Conservation (phyloP, 2,888 invertebrate species). For the Amblyjoppa proteus region DNA sequence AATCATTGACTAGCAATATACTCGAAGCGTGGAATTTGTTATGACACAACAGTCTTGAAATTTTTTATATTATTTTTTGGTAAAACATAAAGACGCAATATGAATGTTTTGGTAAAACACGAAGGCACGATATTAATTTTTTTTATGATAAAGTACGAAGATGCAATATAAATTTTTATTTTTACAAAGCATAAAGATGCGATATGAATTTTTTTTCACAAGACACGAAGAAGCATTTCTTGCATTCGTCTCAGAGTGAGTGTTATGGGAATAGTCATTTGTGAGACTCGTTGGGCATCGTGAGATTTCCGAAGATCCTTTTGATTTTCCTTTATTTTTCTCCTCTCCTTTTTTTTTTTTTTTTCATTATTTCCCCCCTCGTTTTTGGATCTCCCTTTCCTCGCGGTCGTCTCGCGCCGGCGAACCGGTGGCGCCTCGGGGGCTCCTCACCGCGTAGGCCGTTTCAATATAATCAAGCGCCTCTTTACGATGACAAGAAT, state of each 20-base stretch:
- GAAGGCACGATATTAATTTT: too few relatives aligned
- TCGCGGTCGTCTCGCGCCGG: slow-evolving; percentile 70
- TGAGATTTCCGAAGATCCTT: slow-evolving; percentile 23
- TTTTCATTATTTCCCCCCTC: slow-evolving; percentile 10
- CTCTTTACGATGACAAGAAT: slow-evolving; percentile 84
- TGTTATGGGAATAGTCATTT: slow-evolving; percentile 2
- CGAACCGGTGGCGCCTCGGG: slow-evolving; percentile 71
- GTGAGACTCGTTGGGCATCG: not conserved
- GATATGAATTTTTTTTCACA: not conserved
- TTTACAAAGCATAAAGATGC: too few relatives aligned
- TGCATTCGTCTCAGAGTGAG: not conserved
- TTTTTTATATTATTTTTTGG: too few relatives aligned
- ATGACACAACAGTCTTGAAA: too few relatives aligned
- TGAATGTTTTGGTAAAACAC: too few relatives aligned
- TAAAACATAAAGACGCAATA: too few relatives aligned
- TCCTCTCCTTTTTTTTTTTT: not conserved
- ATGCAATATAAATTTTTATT: too few relatives aligned
- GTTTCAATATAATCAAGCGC: slow-evolving; percentile 81
- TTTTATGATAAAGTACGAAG: too few relatives aligned
- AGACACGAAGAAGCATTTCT: not conserved
- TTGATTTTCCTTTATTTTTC: not conserved
- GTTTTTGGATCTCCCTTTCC: slow-evolving; percentile 39
- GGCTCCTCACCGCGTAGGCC: slow-evolving; percentile 66
- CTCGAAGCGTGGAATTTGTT: too few relatives aligned
- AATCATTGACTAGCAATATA: too few relatives aligned